phyloP scores from a whole-genome alignment of 2,797 vertebrate genomes.

The Syngnathus acus region DNA sequence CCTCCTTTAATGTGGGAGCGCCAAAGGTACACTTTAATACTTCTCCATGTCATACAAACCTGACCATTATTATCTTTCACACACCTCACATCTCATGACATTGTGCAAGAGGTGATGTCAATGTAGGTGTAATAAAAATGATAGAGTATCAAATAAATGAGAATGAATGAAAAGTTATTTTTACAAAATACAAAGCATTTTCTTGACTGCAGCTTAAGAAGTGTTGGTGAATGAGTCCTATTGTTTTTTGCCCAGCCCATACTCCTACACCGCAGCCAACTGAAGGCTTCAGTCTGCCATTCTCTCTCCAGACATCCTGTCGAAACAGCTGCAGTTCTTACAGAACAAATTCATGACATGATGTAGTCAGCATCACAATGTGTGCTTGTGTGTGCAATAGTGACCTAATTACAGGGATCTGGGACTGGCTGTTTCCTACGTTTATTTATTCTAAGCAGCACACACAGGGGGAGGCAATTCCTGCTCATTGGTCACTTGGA shows the following conservation, averaged over 20 bases:
- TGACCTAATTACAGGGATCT: constrained; percentile 58
- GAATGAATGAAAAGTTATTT: neutral
- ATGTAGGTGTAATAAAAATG: neutral
- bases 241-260: constrained; percentile 3
- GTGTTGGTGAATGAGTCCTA: neutral
- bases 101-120: neutral
- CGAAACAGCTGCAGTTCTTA: constrained; percentile 38
- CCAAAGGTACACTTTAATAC: too few relatives aligned
- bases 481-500: constrained; percentile 32
- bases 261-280: neutral
- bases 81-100: neutral
- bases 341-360: constrained; percentile 24
- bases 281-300: constrained; percentile 1
- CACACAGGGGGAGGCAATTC: constrained; percentile 34
- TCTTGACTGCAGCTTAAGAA: neutral
- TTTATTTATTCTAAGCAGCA: constrained; percentile 60
- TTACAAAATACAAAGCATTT: neutral
- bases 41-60: too few relatives aligned
- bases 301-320: constrained; percentile 19
- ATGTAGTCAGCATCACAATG: constrained; percentile 33
- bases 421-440: constrained; percentile 51
- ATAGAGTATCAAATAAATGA: neutral
- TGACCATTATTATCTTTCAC: neutral
- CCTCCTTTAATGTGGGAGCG: too few relatives aligned
- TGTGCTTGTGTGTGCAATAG: constrained; percentile 31